Conservation (phyloP, 2,113 vertebrate species). For the Crotophaga sulcirostris region DNA sequence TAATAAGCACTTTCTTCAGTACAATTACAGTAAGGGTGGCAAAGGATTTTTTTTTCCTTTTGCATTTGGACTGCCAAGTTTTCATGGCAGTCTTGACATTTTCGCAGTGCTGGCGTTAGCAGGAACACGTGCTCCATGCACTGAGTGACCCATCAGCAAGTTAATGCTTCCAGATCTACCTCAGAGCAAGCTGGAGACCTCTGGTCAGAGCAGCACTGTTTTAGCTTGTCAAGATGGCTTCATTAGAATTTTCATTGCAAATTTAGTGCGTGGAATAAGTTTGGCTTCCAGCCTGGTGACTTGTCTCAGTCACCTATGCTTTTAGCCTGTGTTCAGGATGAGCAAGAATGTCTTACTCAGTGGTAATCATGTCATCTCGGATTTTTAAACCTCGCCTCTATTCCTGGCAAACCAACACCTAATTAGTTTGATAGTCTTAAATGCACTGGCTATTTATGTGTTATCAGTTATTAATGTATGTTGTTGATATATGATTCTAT, state of each 20-base stretch:
- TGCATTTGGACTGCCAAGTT: neutral
- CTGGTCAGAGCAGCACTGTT: neutral
- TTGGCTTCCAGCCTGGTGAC: slow-evolving; percentile 34
- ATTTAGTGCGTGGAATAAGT: neutral
- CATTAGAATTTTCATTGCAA: slow-evolving; percentile 26
- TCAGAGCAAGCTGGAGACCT: neutral
- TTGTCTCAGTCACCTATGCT: slow-evolving; percentile 41
- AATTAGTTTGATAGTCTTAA: slow-evolving; percentile 48
- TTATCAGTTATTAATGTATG: slow-evolving; percentile 52
- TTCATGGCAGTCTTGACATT: neutral
- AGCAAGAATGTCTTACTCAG: slow-evolving; percentile 12
- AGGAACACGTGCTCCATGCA: neutral
- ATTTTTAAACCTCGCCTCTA: slow-evolving; percentile 43
- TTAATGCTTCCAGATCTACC: neutral
- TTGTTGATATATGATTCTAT: neutral
- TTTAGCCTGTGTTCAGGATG: slow-evolving; percentile 11
- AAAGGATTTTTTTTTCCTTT: neutral
- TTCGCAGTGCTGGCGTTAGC: neutral
- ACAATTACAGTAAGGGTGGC: neutral
- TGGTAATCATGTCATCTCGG: slow-evolving; percentile 46
- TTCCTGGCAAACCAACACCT: slow-evolving; percentile 51
- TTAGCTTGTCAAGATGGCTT: neutral
- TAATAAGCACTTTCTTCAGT: neutral
- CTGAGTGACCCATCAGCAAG: neutral
- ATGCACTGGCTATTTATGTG: slow-evolving; percentile 30